Evolutionary conservation across 2,113 vertebrate species (phyloP), one percentile per base, ranked within the genome.

Genomic region (Sebastes schlegelii): DNA sequence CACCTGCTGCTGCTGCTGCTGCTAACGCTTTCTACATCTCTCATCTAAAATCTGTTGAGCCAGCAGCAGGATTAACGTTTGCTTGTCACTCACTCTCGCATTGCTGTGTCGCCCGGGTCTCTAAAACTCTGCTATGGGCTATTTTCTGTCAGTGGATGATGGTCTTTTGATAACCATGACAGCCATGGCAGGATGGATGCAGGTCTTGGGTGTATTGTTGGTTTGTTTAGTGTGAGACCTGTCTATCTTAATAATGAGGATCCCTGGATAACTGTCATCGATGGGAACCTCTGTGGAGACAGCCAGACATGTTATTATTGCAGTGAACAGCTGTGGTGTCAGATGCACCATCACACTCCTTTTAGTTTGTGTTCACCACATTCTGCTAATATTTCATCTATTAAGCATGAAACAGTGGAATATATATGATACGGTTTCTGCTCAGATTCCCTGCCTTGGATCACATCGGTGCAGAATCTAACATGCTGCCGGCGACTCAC

Each of bases 111-210:
- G 19, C 60, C 49, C 21, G 0, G 61, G 62, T 68, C 70, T 84
- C 78, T 64, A 34, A 90, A 76, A 72, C 77, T 19, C 61, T 5
- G 82, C 88, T 65, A 10, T 11, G 54, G 87, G 88, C 86, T 64
- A 2, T 89, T 77, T 74, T 54, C 79, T 86, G 77, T 84, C 83
- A 82, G 72, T 26, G 48, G 68, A 40, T 0, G 69, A 78, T 3
- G 63, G 75, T 66, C 55, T 79, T 86, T 80, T 91, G 89, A 91
- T 87, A 86, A 89, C 76, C 70, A 55, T 78, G 84, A 83, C 79
- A 80, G 52, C 26, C 16, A 34, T 8, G 46, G 68, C 65, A 74
- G 70, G 21, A 65, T 21, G 13, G 60, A 79, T 62, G 68, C 74
- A 64, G 72, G 67, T 62, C n/a, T 82, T 74, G 34, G 74, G 21